A percentile compares a stretch with the other conserved stretches of the same genome.
These are phyloP conservation scores for Colinus virginianus DNA, from an alignment of 2,113 vertebrate genomes.

Conservation along the genomic window DNA sequence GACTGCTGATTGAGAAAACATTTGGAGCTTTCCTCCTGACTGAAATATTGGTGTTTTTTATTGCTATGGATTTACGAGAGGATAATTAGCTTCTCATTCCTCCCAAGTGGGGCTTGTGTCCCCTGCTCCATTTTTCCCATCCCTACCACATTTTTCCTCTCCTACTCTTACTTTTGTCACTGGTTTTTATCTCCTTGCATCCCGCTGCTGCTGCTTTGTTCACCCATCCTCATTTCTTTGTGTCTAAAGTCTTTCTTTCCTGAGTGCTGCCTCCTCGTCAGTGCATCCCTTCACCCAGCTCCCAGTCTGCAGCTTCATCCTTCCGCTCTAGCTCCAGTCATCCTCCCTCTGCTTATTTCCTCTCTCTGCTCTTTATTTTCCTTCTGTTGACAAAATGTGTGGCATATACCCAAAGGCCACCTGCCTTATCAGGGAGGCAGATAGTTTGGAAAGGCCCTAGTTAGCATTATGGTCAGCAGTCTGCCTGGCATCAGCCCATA, in stretches of 20 bases:
- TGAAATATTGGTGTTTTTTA: constrained; percentile 25
- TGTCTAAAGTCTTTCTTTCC: background rate
- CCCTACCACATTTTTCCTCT: background rate
- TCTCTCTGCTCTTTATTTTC: background rate
- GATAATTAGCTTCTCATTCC: constrained; percentile 22
- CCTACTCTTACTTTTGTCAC: background rate
- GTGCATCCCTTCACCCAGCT: background rate
- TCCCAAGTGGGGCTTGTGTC: background rate
- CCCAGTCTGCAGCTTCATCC: background rate
- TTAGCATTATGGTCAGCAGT: background rate
- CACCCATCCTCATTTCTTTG: background rate
- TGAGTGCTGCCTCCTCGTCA: background rate
- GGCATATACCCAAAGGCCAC: background rate
- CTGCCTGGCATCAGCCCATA: constrained; percentile 38
- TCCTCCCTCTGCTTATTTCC: background rate
- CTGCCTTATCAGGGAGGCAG: background rate
- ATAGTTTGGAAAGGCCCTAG: background rate
- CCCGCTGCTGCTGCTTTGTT: background rate
- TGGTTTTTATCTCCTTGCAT: background rate
- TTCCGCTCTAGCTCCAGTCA: background rate
- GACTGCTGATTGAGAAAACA: constrained; percentile 28
- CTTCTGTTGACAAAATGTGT: background rate
- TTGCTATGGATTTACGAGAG: background rate
- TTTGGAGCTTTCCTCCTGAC: background rate
- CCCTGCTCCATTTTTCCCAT: background rate